These are phyloP conservation scores for Pollicipes pollicipes DNA, from an alignment of 1,140 invertebrate species.

Conservation along the genomic window DNA sequence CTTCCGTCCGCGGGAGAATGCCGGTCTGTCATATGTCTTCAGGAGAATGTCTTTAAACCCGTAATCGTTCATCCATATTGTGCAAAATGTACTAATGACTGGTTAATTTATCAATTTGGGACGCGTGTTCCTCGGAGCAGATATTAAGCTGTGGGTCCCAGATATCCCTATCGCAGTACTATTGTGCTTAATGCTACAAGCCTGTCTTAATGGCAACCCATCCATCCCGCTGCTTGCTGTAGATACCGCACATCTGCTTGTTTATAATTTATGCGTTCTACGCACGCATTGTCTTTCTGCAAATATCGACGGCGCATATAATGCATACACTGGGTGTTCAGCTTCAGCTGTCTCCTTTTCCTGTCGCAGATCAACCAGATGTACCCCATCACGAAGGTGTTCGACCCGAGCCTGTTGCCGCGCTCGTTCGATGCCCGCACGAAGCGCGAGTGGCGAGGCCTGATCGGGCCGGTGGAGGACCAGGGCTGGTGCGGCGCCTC, in stretches of 20 bases:
- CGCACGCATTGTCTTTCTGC: neutral
- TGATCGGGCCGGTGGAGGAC: constrained; percentile 53
- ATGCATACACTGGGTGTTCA: neutral
- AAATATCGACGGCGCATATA: constrained; percentile 1
- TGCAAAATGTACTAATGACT: neutral
- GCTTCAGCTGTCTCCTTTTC: constrained; percentile 8
- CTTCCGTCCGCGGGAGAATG: neutral
- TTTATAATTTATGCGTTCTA: neutral
- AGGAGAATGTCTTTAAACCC: no score
- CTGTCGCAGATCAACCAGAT: constrained; percentile 40
- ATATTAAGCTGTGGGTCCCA: no score
- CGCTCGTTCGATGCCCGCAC: constrained; percentile 50
- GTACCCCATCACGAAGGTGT: constrained; percentile 43
- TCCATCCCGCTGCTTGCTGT: no score
- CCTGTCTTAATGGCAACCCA: neutral
- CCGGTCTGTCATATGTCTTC: no score
- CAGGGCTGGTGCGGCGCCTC: constrained; percentile 81
- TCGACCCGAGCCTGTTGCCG: constrained; percentile 34
- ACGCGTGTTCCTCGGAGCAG: neutral
- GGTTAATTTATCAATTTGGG: neutral
- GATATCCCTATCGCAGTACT: no score
- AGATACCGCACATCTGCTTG: neutral
- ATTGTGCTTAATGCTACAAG: neutral
- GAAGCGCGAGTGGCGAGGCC: constrained; percentile 41
- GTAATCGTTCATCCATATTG: neutral